phyloP scores from a whole-genome alignment of 1,140 invertebrate species.

The Probaryconus sp. region DNA sequence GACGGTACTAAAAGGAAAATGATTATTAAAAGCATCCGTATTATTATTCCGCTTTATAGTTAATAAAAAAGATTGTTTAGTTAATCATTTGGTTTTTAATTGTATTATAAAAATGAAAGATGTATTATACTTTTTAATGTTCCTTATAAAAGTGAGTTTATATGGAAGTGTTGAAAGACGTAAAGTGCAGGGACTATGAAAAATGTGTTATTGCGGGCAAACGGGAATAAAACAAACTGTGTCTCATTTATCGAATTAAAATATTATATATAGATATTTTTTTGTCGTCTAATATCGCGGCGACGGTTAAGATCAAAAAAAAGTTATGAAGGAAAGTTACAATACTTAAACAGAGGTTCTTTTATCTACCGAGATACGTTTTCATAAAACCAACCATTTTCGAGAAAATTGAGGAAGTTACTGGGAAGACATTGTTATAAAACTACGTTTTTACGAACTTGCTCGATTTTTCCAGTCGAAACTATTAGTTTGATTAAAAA shows the following conservation, averaged over 20 bases:
- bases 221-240: conserved; percentile 14
- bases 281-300: conserved; percentile 32
- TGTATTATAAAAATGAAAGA: conserved; percentile 40
- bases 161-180: conserved; percentile 32
- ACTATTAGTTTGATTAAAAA: conserved; percentile 56
- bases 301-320: conserved; percentile 25
- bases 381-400: conserved; percentile 55
- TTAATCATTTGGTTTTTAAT: conserved; percentile 41
- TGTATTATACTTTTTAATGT: conserved; percentile 37
- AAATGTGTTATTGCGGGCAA: conserved; percentile 22
- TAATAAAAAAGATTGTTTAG: conserved; percentile 32
- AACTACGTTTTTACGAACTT: conserved; percentile 50
- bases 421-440: conserved; percentile 46
- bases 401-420: conserved; percentile 56
- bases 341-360: conserved; percentile 42
- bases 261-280: conserved; percentile 37
- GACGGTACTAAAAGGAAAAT: too few species aligned
- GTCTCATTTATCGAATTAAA: conserved; percentile 10
- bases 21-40: background rate
- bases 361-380: conserved; percentile 56
- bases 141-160: conserved; percentile 14
- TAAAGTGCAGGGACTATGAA: conserved; percentile 18
- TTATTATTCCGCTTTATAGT: conserved; percentile 39
- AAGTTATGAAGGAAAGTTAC: conserved; percentile 45
- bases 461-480: conserved; percentile 26